Base-by-base conservation (phyloP, 2,888 invertebrate genomes). In the Drosophila sordidapex region DNA sequence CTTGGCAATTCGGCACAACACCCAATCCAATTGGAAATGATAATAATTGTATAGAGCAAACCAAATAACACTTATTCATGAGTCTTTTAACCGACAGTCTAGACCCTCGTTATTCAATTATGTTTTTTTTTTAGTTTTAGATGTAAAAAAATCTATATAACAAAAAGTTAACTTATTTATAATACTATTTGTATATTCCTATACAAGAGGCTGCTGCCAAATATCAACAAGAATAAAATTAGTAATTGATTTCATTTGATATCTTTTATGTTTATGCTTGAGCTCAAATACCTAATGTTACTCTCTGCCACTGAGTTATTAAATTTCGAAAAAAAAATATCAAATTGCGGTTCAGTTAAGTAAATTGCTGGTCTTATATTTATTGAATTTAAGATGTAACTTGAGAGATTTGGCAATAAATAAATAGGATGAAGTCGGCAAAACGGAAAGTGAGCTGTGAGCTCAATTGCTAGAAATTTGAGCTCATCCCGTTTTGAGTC, bases 321-420 rank as follows among this genome's bases (percentile, higher is more conserved):
- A 46, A 56, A 60, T 76, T 64, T 65, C 27, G 0, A 4, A 33
- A 25, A 59, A 59, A 70, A 63, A 67, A 69, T 82, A 84, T 84
- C 56, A 68, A 67, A 58, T 85, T 66, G 69, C 69, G 60, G 31
- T 65, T 66, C 31, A 46, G 53, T 6, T 58, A 61, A 53, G 33
- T 68, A 40, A 38, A 49, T 56, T 59, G 58, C 74, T 70, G 76
- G 60, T 83, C 25, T 54, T 64, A 79, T 79, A 79, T 82, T 85
- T 87, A 87, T 83, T 85, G 85, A 83, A 85, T 87, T 83, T 79
- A 68, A 69, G 62, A 79, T 76, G 76, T 65, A 80, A 68, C 46
- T 15, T 59, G 43, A 78, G 72, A 57, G 62, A 49, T 57, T 52
- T 62, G 46, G 29, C 51, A n/a, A 36, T 18, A 58, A 60, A 72